Base-by-base conservation (phyloP, 2,888 invertebrate species). In the Toxonevra muliebris region DNA sequence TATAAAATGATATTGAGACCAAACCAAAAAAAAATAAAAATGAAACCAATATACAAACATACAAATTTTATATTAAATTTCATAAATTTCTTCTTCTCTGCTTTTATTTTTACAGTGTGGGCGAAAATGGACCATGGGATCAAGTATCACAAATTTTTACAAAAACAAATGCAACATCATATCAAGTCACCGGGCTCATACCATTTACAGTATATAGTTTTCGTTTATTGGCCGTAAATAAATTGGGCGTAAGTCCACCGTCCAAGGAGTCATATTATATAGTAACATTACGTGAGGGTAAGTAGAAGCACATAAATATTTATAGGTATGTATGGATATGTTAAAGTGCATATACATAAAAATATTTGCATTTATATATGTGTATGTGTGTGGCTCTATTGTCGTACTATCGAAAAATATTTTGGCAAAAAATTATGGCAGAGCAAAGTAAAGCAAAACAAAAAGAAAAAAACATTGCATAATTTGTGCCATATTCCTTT, bases 201-300 rank as follows among this genome's bases (percentile, higher is more conserved):
- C 92, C 93, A 59, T 93, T 90, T 85, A 92, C 91, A 60, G 90
- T 91, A 68, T 93, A 93, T 86, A 90, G 90, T 80, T 92, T 93
- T 85, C 87, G 90, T 68, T 88, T 93, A 74, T 85, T 89, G 76
- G 92, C 92, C 60, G 90, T 91, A 69, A 93, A 93, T 84, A 89
- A 88, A 71, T 88, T 91, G 85, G 92, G 92, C 74, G 86, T 87
- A 71, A 91, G 91, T 83, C 86, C 86, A 69, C 90, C 91, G 73
- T 90, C 91, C 84, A 88, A 89, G 81, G 89, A 89, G 79, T 91
- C 91, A 66, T 92, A 90, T 86, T 91, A 89, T 84, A 90, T 91
- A 86, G 89, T 92, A 75, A 92, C 92, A 64, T 87, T 92, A 73
- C 87, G 92, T 75, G 92, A 92, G 88, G 88, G 92, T 92, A 85